phyloP scores from a whole-genome alignment of 2,888 invertebrate species.

The Drosophila merina region DNA sequence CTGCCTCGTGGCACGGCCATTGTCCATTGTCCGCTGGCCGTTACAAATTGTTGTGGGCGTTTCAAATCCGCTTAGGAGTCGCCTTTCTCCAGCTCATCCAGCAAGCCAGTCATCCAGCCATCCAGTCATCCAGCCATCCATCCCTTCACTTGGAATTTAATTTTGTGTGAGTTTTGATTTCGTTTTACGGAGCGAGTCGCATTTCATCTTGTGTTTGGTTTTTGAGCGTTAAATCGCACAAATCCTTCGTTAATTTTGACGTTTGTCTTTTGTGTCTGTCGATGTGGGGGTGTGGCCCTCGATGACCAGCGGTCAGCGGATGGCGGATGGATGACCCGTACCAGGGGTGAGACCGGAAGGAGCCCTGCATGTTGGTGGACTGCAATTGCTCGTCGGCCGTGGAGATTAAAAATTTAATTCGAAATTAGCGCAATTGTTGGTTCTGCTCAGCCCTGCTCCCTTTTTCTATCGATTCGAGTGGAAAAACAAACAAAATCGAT shows the following conservation, averaged over 20 bases:
- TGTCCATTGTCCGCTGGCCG: constrained; percentile 67
- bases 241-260: constrained; percentile 79
- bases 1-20: constrained; percentile 25
- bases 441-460: constrained; percentile 54
- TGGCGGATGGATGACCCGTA: constrained; percentile 61
- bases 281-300: constrained; percentile 52
- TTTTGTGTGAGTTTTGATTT: constrained; percentile 48
- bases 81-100: constrained; percentile 46
- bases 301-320: constrained; percentile 68
- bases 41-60: constrained; percentile 84
- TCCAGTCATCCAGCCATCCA: neutral
- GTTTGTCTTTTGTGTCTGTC: constrained; percentile 56
- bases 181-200: constrained; percentile 43
- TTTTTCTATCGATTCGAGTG: constrained; percentile 48
- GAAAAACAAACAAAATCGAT: constrained; percentile 68
- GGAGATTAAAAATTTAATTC: constrained; percentile 81
- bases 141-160: constrained; percentile 47
- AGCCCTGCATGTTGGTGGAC: constrained; percentile 67
- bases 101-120: neutral
- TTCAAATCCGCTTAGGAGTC: constrained; percentile 82
- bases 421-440: constrained; percentile 83
- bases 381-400: constrained; percentile 46
- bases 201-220: constrained; percentile 70
- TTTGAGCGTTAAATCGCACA: constrained; percentile 76
- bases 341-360: constrained; percentile 57